phyloP scores from a whole-genome alignment of 2,113 vertebrate genomes.

The Platichthys flesus region DNA sequence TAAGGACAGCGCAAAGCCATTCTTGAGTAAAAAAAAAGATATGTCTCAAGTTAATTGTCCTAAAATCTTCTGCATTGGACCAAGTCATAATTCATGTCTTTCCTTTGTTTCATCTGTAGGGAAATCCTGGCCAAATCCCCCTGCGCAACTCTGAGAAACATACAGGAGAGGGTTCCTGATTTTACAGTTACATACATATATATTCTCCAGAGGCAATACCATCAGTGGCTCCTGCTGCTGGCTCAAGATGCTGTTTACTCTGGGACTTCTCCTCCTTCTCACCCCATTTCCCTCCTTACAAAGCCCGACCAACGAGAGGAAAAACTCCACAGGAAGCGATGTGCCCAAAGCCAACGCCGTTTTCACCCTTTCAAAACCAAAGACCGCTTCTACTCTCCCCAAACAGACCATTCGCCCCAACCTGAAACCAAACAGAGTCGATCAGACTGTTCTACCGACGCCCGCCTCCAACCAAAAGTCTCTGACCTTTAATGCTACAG shows the following conservation, averaged over 20 bases:
- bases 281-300: slow-evolving; percentile 76
- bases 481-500: slow-evolving; percentile 16
- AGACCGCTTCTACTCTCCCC: slow-evolving; percentile 56
- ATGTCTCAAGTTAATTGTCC: background rate
- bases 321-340: slow-evolving; percentile 66
- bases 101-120: slow-evolving; percentile 58
- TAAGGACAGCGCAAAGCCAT: background rate
- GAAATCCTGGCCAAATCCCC: slow-evolving; percentile 47
- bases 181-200: slow-evolving; percentile 41
- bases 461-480: slow-evolving; percentile 45
- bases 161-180: slow-evolving; percentile 44
- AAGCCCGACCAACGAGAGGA: slow-evolving; percentile 73
- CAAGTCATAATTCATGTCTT: slow-evolving; percentile 24
- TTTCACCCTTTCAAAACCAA: slow-evolving; percentile 72
- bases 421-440: slow-evolving; percentile 66
- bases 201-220: slow-evolving; percentile 41
- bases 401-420: slow-evolving; percentile 59
- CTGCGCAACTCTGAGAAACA: slow-evolving; percentile 29
- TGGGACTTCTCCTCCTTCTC: slow-evolving; percentile 79
- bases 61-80: slow-evolving; percentile 9
- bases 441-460: slow-evolving; percentile 57
- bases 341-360: slow-evolving; percentile 56
- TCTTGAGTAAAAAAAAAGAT: background rate
- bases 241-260: slow-evolving; percentile 79
- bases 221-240: slow-evolving; percentile 42